Conservation (phyloP, 2,797 vertebrate genomes). For the Enteromius fasciolatus region DNA sequence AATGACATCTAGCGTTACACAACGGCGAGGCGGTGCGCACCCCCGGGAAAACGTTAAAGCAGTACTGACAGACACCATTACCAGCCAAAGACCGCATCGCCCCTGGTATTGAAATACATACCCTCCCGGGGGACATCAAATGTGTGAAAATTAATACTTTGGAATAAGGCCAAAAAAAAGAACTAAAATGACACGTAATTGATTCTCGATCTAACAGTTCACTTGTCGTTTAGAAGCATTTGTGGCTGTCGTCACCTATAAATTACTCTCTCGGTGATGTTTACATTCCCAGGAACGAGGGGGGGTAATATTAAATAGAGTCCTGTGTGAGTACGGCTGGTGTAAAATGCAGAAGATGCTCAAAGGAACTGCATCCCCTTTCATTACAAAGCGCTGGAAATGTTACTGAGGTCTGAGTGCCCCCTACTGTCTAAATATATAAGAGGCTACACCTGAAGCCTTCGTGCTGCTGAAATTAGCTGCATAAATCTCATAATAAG, state of each 20-base stretch:
- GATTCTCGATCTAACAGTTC: slow-evolving; percentile 61
- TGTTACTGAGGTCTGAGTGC: slow-evolving; percentile 74
- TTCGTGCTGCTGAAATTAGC: not conserved
- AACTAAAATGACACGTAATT: slow-evolving; percentile 55
- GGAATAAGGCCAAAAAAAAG: slow-evolving; percentile 51
- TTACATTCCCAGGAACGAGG: slow-evolving; percentile 63
- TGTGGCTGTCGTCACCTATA: slow-evolving; percentile 61
- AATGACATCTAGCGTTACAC: slow-evolving; percentile 63
- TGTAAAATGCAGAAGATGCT: slow-evolving; percentile 61
- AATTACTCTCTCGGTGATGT: slow-evolving; percentile 63
- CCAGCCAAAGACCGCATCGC: slow-evolving; percentile 58
- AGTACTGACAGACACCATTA: slow-evolving; percentile 69
- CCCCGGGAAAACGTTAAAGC: slow-evolving; percentile 65
- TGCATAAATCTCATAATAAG: not conserved
- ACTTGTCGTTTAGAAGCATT: slow-evolving; percentile 58
- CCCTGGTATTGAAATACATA: slow-evolving; percentile 64
- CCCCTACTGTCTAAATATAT: slow-evolving; percentile 73
- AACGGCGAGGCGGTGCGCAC: slow-evolving; percentile 43
- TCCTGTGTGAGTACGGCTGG: slow-evolving; percentile 66
- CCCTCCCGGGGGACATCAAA: slow-evolving; percentile 62
- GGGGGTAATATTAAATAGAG: slow-evolving; percentile 61
- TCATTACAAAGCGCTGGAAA: slow-evolving; percentile 57
- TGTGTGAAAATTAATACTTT: slow-evolving; percentile 70
- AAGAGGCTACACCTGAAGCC: slow-evolving; percentile 33
- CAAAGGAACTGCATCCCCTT: slow-evolving; percentile 53